Conservation (phyloP, 30 jellyfish, hydroid and myxozoan genomes). For the Cassiopea andromeda region DNA sequence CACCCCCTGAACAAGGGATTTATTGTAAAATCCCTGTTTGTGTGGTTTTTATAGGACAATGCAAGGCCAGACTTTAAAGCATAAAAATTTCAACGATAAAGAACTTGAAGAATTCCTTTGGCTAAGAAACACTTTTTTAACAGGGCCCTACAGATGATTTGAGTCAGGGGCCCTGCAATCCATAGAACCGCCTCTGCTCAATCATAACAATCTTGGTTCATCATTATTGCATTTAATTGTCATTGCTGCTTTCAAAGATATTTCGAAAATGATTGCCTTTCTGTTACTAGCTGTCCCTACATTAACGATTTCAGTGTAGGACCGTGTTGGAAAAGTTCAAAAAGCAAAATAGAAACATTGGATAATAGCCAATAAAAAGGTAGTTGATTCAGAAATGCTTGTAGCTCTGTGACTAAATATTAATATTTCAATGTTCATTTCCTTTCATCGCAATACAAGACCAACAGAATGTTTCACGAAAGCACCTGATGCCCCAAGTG, state of each 20-base stretch:
- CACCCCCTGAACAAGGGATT: too few relatives aligned
- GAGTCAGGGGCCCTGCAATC: too few relatives aligned
- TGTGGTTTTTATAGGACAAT: too few relatives aligned
- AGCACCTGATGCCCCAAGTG: background rate
- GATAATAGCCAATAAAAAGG: background rate
- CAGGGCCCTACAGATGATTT: too few relatives aligned
- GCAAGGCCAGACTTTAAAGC: too few relatives aligned
- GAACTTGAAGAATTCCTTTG: too few relatives aligned
- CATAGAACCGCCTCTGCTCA: too few relatives aligned
- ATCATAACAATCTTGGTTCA: background rate
- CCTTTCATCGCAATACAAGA: background rate
- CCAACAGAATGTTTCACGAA: background rate
- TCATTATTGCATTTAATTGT: background rate
- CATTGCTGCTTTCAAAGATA: background rate
- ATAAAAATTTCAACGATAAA: too few relatives aligned
- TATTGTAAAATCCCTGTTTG: too few relatives aligned
- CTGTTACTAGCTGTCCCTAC: background rate
- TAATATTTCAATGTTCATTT: background rate
- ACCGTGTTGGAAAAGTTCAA: background rate
- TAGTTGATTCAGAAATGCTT: background rate
- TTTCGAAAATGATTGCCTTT: background rate
- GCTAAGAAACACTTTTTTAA: too few relatives aligned
- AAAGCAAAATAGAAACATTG: background rate
- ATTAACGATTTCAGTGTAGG: background rate
- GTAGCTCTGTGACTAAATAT: background rate